Evolutionary conservation across 2,888 invertebrate genomes (phyloP).

Genomic region (Digitonthophagus gazella): DNA sequence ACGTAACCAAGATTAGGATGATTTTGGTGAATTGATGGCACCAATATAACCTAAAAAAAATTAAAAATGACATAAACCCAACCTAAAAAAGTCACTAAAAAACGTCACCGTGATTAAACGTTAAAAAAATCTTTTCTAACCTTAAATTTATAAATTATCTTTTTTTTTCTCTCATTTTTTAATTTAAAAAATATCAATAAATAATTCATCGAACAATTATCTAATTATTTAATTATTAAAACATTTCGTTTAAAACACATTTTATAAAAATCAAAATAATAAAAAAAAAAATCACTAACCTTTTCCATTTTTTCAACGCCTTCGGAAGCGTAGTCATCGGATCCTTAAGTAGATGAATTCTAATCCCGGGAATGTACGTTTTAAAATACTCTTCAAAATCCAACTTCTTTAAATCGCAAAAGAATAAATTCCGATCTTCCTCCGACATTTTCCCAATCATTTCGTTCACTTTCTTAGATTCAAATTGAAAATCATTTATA

Average conservation of each 20-base stretch:
- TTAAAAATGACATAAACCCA: no score
- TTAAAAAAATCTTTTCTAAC: no score
- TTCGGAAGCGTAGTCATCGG: slow-evolving; percentile 64
- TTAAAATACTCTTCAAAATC: slow-evolving; percentile 73
- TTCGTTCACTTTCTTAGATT: slow-evolving; percentile 59
- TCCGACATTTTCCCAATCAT: slow-evolving; percentile 56
- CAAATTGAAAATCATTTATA: slow-evolving; percentile 68
- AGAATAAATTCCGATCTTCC: slow-evolving; percentile 61
- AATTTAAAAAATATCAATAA: no score
- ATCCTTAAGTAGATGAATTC: slow-evolving; percentile 78
- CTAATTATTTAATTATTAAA: background rate
- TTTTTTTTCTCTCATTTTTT: no score
- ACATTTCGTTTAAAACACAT: no score
- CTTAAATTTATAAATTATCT: no score
- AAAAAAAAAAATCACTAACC: slow-evolving; percentile 16
- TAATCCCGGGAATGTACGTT: slow-evolving; percentile 70
- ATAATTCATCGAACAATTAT: no score
- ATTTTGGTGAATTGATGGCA: slow-evolving; percentile 15
- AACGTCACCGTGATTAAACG: no score
- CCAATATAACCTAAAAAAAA: slow-evolving; percentile 22
- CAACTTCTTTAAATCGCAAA: slow-evolving; percentile 71
- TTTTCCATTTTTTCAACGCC: slow-evolving; percentile 46
- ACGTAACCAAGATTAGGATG: background rate
- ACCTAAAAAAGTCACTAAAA: no score
- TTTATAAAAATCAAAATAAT: no score